Evolutionary conservation across 2,113 vertebrate genomes (phyloP), one percentile per base, ranked within the genome.

Genomic region (Amphiprion ocellaris): DNA sequence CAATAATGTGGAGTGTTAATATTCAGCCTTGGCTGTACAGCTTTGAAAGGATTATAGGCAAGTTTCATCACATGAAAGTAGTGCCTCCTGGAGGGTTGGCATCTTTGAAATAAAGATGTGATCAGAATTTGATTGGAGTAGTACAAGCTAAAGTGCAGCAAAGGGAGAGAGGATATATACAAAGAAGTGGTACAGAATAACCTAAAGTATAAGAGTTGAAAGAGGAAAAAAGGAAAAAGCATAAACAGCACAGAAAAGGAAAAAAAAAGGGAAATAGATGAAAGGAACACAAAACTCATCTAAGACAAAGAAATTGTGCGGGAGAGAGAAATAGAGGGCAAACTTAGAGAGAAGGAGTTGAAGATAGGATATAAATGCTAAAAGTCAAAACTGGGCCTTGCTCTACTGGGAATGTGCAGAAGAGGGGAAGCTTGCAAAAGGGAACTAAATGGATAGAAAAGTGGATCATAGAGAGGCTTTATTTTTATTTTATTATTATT

Each of bases 101-200:
- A 91, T 88, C 90, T 91, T 90, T 92, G 86, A 92, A 87, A 84
- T 55, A 64, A 74, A 74, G 87, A 91, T 89, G 91, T 91, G 88
- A 91, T 88, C 78, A 69, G 90, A 89, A 92, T 90, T 61, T 83
- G 79, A 89, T 85, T 55, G 77, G 62, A 65, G 70, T 30, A 53
- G 63, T 47, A 79, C 68, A 79, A 75, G 65, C 52, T 65, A 55
- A 73, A 82, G 75, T 75, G 79, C 46, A 65, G 77, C 26, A 53
- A 72, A 61, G 56, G 63, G 78, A 71, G 78, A 60, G 17, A 6
- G 37, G 56, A 54, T 37, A 21, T 74, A 68, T 54, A 71, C 69
- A 89, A 87, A 74, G 77, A 74, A 65, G 77, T 39, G 70, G 50
- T 52, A 55, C 65, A 49, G 64, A 76, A 75, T 78, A 68, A 63